Evolutionary conservation across 2,113 vertebrate species (phyloP), one percentile per base, ranked within the genome.

Genomic region (Amia ocellicauda): DNA sequence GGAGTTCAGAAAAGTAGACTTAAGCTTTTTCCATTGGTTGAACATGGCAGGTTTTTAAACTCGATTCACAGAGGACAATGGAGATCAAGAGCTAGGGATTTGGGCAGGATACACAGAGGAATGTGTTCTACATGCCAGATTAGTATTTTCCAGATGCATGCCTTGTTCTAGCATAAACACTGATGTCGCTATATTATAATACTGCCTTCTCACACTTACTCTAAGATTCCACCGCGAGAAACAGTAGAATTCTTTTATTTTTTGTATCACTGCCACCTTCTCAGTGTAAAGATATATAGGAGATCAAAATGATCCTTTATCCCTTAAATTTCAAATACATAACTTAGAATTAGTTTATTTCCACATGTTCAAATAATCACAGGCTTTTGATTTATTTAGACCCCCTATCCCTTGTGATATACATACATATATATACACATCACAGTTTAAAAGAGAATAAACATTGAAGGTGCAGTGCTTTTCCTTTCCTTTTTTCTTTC

Each of bases 1-100:
- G 36, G 45, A 36, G 51, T 5, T 52, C 47, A 20, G 13, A 3
- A 19, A 26, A 50, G 52, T 24, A 20, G 19, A 3, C 17, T 20
- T 26, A 19, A 57, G 19, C 40, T 23, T 22, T 28, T 59, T 13
- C 41, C 36, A 3, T 43, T 42, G 26, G 28, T 26, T 28, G 27
- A 60, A 56, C 68, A 78, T 74, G 73, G 57, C 62, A 26, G 26
- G 67, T 57, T 22, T 73, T 73, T n/a, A 76, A 73, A 74, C 77
- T 70, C 57, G 58, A 63, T 70, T 77, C 69, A 78, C 76, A 75
- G 54, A 75, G 62, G 72, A 50, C 36, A 58, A n/a, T 62, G 52
- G 57, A 43, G 23, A 36, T 36, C 26, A 42, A 11, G 51, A 19
- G 42, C 14, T 16, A 29, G 29, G 55, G 51, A 28, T 31, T 53